Conservation (phyloP, 1,140 invertebrate species). For the Cyclargus thomasi region DNA sequence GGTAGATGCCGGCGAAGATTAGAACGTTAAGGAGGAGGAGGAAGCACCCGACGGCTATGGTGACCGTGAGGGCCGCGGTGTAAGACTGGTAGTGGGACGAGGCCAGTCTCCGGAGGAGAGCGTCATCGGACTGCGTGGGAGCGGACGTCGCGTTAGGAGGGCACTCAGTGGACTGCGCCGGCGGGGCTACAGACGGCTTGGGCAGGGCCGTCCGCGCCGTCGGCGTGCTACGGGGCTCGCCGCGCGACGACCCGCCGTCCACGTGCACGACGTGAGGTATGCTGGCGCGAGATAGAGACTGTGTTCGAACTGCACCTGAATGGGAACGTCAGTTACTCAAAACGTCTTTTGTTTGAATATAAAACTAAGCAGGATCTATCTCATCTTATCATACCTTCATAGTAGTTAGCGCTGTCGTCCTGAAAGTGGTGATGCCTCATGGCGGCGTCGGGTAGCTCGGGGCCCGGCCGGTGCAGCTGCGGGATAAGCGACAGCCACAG, state of each 20-base stretch:
- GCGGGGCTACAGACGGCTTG: constrained; percentile 42
- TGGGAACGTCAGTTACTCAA: neutral
- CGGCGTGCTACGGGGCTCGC: constrained; percentile 59
- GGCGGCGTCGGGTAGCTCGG: constrained; percentile 73
- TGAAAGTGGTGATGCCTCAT: constrained; percentile 89
- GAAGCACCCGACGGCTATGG: constrained; percentile 93
- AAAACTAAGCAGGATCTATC: neutral
- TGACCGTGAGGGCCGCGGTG: constrained; percentile 92
- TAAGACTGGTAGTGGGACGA: constrained; percentile 90
- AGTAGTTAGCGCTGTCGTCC: constrained; percentile 72
- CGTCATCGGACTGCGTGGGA: constrained; percentile 76
- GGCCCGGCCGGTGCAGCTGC: constrained; percentile 87
- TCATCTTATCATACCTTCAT: constrained; percentile 44
- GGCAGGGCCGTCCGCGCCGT: constrained; percentile 59
- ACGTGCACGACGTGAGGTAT: constrained; percentile 70
- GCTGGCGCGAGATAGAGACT: constrained; percentile 79
- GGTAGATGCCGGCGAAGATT: constrained; percentile 96
- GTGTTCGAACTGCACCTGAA: constrained; percentile 81
- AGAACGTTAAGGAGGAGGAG: constrained; percentile 92
- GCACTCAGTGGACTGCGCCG: constrained; percentile 79
- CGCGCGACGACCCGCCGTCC: constrained; percentile 42
- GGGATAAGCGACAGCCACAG: constrained; percentile 94
- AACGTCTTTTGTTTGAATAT: neutral
- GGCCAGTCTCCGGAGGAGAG: constrained; percentile 82
- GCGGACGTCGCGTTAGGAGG: constrained; percentile 78